A percentile compares a stretch with the other conserved stretches of the same genome.
These are phyloP conservation scores for Dreissena rostriformis DNA, from an alignment of 1,140 invertebrate genomes.

Conservation along the genomic window DNA sequence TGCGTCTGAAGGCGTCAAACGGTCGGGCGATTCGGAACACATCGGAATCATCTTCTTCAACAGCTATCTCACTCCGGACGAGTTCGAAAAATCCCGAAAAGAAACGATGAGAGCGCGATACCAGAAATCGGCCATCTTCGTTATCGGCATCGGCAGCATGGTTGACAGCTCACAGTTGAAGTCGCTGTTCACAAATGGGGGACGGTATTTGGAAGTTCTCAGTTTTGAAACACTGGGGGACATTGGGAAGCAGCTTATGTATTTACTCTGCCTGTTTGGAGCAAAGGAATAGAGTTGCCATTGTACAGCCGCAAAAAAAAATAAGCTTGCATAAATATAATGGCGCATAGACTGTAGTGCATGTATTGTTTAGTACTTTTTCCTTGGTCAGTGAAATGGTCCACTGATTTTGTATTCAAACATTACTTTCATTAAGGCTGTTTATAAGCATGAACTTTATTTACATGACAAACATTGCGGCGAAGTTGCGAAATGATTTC, in stretches of 20 bases:
- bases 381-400: no score
- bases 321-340: background rate
- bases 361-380: no score
- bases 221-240: conserved; percentile 11
- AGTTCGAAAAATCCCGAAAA: background rate
- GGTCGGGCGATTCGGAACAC: conserved; percentile 30
- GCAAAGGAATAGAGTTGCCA: background rate
- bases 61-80: background rate
- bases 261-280: conserved; percentile 29
- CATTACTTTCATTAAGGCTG: no score
- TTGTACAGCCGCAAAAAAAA: background rate
- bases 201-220: background rate
- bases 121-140: conserved; percentile 25
- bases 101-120: conserved; percentile 24
- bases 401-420: no score
- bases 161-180: conserved; percentile 7
- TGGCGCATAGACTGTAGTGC: no score
- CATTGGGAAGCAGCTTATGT: conserved; percentile 6
- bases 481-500: no score
- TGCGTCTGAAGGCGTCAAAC: conserved; percentile 22
- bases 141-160: conserved; percentile 16
- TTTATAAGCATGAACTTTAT: no score
- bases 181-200: background rate
- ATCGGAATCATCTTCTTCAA: conserved; percentile 37
- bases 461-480: no score